Conservation (phyloP, 2,113 vertebrate genomes). For the Phylloscopus trochilus region DNA sequence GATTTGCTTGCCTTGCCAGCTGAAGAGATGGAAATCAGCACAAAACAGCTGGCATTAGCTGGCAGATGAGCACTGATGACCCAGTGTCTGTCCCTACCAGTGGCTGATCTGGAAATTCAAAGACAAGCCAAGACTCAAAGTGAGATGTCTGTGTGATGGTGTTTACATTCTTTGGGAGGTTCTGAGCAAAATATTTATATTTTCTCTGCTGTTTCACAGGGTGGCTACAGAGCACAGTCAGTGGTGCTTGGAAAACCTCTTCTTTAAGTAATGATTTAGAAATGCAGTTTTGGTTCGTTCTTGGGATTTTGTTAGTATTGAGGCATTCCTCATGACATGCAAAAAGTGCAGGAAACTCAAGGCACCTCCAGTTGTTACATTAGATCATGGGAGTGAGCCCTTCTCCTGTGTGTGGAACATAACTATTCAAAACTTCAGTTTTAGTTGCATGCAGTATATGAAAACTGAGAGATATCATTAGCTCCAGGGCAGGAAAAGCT, state of each 20-base stretch:
- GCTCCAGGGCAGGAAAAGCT: background rate
- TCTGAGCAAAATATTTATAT: background rate
- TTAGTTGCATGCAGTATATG: background rate
- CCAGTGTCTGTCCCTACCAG: background rate
- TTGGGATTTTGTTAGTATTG: background rate
- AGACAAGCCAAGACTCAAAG: background rate
- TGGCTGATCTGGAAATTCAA: background rate
- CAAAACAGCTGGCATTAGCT: background rate
- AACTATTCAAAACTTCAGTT: background rate
- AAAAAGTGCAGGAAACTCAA: background rate
- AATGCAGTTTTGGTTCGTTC: background rate
- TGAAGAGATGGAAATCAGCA: background rate
- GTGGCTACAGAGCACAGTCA: background rate
- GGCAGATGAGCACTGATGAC: background rate
- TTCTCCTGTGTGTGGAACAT: background rate
- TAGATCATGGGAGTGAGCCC: background rate
- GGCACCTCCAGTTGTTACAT: background rate
- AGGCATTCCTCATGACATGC: background rate
- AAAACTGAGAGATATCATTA: background rate
- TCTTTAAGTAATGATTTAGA: background rate
- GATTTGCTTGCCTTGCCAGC: background rate
- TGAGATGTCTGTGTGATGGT: background rate
- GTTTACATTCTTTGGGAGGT: background rate
- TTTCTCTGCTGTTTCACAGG: background rate
- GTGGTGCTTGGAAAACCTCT: background rate